Percentiles rank a stretch among this genome's conserved stretches.
Conservation (phyloP, 2,888 invertebrate species). For the Mayetiola destructor region DNA sequence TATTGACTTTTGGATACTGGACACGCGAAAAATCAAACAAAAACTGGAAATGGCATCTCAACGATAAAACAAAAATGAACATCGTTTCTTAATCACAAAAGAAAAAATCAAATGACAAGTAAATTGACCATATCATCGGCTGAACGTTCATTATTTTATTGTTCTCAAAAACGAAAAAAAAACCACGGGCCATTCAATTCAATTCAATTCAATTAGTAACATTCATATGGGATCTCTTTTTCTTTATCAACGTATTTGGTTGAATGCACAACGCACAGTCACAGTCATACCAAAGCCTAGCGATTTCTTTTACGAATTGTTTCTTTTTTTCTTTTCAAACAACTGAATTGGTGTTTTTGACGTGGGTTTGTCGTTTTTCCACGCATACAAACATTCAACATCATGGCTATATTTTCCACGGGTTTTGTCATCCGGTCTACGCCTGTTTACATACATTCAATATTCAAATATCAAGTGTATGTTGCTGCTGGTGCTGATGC, state of each 20-base stretch:
- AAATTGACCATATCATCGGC: conserved; percentile 4
- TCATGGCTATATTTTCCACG: no score
- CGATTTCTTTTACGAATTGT: background rate
- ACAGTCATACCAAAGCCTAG: background rate
- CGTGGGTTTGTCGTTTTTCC: no score
- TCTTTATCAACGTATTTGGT: conserved; percentile 5
- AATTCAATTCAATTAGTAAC: conserved; percentile 8
- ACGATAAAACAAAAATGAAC: conserved; percentile 9
- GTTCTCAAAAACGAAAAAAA: background rate
- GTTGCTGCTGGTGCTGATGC: no score
- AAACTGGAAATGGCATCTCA: conserved; percentile 6
- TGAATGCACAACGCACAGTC: background rate
- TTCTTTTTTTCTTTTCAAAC: background rate
- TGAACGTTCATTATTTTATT: background rate
- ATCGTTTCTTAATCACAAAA: background rate
- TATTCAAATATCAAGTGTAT: no score
- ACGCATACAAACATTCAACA: no score
- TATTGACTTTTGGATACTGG: background rate
- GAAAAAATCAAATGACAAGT: conserved; percentile 3
- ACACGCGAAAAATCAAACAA: background rate
- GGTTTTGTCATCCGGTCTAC: conserved; percentile 7
- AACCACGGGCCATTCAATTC: background rate
- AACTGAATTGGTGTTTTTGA: background rate
- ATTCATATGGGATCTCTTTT: conserved; percentile 5
- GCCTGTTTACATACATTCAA: background rate